Percentiles rank a stretch among this genome's conserved stretches.
These are phyloP conservation scores for Sarcophaga bullata DNA, from an alignment of 1,140 invertebrate genomes.

Conservation along the genomic window DNA sequence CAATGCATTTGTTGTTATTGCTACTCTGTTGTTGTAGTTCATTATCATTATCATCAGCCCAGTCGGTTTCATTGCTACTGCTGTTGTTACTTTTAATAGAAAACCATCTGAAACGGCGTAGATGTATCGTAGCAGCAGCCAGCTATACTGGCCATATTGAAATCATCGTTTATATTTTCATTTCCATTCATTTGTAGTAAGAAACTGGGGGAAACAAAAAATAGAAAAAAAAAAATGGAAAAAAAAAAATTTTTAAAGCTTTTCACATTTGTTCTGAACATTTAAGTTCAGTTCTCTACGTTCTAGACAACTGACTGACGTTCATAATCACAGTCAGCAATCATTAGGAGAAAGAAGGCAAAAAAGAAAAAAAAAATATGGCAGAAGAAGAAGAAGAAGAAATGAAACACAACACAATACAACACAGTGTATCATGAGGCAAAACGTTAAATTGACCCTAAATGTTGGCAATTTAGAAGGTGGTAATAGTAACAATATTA, in stretches of 20 bases:
- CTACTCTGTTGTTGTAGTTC: too few relatives aligned
- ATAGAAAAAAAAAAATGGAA: too few relatives aligned
- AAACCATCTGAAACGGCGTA: neutral
- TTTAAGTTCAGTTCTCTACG: constrained; percentile 3
- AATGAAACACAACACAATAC: neutral
- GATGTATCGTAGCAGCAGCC: neutral
- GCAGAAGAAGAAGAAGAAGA: neutral
- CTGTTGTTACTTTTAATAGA: neutral
- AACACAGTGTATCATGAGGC: constrained; percentile 1
- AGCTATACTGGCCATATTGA: too few relatives aligned
- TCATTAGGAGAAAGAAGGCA: too few relatives aligned
- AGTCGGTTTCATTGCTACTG: neutral
- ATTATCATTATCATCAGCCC: neutral
- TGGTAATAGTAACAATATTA: constrained; percentile 40
- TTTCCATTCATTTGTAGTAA: too few relatives aligned
- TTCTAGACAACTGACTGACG: neutral
- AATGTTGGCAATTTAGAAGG: constrained; percentile 40
- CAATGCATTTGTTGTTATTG: too few relatives aligned
- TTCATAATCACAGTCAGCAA: neutral
- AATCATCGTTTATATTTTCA: neutral
- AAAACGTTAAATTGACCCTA: constrained; percentile 41
- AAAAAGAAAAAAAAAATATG: neutral
- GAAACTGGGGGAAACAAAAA: too few relatives aligned
- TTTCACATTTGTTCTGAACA: constrained; percentile 13
- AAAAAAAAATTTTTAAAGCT: neutral